Conservation (phyloP, 2,113 vertebrate genomes). For the Butorides virescens region DNA sequence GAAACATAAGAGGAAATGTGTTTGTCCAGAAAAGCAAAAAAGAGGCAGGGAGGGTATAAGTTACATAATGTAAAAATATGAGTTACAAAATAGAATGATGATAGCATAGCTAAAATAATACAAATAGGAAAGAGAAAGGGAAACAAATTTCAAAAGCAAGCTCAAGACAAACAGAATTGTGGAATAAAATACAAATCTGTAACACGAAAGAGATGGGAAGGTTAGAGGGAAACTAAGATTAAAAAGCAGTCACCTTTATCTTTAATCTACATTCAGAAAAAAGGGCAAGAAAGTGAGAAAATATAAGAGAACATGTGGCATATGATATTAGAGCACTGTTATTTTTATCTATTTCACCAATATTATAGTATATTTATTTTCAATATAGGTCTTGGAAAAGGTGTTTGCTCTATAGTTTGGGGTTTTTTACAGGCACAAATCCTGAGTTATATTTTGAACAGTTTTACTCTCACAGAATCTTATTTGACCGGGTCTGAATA, state of each 20-base stretch:
- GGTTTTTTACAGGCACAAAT: neutral
- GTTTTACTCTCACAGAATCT: neutral
- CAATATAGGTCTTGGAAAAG: neutral
- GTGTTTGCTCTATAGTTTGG: neutral
- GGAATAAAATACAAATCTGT: neutral
- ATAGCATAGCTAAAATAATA: neutral
- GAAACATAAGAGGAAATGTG: neutral
- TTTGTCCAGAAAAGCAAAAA: neutral
- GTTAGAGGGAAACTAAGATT: neutral
- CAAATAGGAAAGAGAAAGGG: neutral
- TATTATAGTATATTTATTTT: neutral
- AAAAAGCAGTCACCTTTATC: neutral
- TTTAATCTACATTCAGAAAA: neutral
- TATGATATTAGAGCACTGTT: neutral
- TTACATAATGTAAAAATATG: neutral
- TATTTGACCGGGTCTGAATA: neutral
- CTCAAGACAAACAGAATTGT: neutral
- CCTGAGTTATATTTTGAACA: neutral
- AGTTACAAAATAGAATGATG: neutral
- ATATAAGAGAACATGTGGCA: rapidly evolving
- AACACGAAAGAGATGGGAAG: neutral
- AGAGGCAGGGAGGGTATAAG: rapidly evolving
- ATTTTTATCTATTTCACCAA: neutral
- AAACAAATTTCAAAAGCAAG: neutral
- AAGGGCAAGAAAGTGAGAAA: neutral